Evolutionary conservation across 2,888 invertebrate species (phyloP), one percentile per base, ranked within the genome.

Genomic region (Aromia moschata): DNA sequence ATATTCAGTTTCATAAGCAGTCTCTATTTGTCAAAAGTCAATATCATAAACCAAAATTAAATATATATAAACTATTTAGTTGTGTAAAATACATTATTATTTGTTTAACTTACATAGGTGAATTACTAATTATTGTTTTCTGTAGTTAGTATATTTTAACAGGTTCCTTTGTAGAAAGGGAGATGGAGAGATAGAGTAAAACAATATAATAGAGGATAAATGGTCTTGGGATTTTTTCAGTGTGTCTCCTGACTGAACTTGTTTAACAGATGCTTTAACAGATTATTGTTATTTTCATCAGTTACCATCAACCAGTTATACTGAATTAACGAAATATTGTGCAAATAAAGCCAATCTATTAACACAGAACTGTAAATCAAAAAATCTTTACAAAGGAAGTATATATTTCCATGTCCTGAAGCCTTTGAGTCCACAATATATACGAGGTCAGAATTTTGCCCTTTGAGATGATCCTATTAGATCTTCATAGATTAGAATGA

Each of bases 181-280:
- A 79, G 79, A 78, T 77, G 79, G 79, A 79, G 76, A 74, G 76
- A 76, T 73, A 71, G 78, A 77, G 77, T 77, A 77, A 76, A 77
- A 76, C 74, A 75, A 74, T 72, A 71, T 40, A 44, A 54, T 52
- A 18, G 38, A 36, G 47, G 51, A 31, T 54, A 52, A 56, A 30
- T 38, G 53, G 44, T 40, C 45, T 20, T 36, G 41, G 44, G 37
- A 33, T 40, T 45, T 36, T 51, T 45, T 20, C 40, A 52, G 58
- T 54, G n/a, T n/a, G 53, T 18, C 51, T 7, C 33, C 36, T 16
- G 12, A 38, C 7, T 14, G 16, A 36, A 45, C 51, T 56, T 60
- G 55, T 58, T 60, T 57, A 44, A 49, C 46, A 46, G 53, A 41
- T 52, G 16, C 45, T 52, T 51, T 25, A 25, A n/a, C n/a, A n/a